Base-by-base conservation (phyloP, 2,797 vertebrate genomes). In the Platalea minor region DNA sequence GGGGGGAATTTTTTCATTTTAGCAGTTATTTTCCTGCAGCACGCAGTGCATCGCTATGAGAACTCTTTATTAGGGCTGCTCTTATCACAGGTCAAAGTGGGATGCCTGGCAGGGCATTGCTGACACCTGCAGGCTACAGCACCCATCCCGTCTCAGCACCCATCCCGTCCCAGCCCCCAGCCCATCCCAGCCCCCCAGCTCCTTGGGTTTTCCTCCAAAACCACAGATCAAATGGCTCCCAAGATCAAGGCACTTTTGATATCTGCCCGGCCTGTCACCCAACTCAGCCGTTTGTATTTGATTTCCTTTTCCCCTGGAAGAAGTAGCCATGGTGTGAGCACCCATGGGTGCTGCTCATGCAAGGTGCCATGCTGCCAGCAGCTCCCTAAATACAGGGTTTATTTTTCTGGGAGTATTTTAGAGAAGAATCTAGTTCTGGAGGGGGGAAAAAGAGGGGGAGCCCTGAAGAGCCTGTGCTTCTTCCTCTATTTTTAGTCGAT, bases 281-380 rank as follows among this genome's bases (percentile, higher is more conserved):
- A 0, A 12, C 51, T 77, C 0, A 0, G 10, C 14, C 0, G 0
- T 9, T 64, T 53, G 4, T 25, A 3, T 64, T 54, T 18, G 1
- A 54, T 54, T 83, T 28, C n/a, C 26, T 69, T 73, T 84, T 68
- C 11, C 37, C 61, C 74, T 63, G 57, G 37, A 19, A 4, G 13
- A 43, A 50, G 25, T 10, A 39, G 28, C 33, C 28, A 25, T 2
- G 5, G 19, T 41, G 50, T 77, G 74, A 86, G 73, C 43, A 67
- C 57, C 26, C 4, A 1, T 13, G 78, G 85, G 43, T 37, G 48
- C 63, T 56, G 65, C 29, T 64, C 5, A 1, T 2, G 3, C 4
- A 3, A 26, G 64, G 50, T 20, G 3, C 59, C 0, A 2, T 2
- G 3, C 50, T 81, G 50, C 56, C 46, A 81, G 54, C 51, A 77